Conservation (phyloP, 2,113 vertebrate genomes). For the Melanerpes formicivorus region DNA sequence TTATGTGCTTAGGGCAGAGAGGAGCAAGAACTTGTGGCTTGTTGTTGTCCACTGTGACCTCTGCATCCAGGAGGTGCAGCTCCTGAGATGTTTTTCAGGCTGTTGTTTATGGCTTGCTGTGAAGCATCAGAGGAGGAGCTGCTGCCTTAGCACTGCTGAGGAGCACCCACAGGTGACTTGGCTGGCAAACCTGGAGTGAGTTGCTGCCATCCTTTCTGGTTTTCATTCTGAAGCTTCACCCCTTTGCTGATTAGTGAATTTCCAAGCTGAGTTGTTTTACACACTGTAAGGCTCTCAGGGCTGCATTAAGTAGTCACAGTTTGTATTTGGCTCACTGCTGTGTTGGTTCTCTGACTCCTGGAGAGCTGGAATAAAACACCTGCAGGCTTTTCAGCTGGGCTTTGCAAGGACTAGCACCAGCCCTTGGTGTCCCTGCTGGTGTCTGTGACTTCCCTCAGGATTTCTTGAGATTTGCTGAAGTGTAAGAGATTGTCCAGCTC, state of each 20-base stretch:
- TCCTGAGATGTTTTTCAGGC: not conserved
- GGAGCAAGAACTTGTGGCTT: not conserved
- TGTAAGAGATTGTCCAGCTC: not conserved
- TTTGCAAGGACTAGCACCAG: not conserved
- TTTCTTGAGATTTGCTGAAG: not conserved
- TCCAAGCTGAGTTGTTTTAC: not conserved
- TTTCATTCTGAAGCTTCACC: not conserved
- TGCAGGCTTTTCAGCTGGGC: not conserved
- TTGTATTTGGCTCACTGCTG: not conserved
- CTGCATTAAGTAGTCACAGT: not conserved
- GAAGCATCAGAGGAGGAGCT: not conserved
- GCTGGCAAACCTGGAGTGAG: not conserved
- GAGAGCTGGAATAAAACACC: not conserved
- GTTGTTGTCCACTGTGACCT: not conserved
- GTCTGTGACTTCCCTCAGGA: not conserved
- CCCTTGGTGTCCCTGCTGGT: not conserved
- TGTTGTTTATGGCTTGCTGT: not conserved
- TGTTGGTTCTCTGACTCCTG: not conserved
- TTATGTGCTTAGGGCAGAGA: not conserved
- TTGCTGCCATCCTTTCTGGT: not conserved
- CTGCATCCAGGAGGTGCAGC: not conserved
- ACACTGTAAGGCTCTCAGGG: not conserved
- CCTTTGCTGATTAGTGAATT: not conserved
- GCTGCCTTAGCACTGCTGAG: not conserved
- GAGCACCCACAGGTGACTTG: not conserved